Evolutionary conservation across 2,797 vertebrate species (phyloP).

Genomic region (Enteromius afrohamiltoni): DNA sequence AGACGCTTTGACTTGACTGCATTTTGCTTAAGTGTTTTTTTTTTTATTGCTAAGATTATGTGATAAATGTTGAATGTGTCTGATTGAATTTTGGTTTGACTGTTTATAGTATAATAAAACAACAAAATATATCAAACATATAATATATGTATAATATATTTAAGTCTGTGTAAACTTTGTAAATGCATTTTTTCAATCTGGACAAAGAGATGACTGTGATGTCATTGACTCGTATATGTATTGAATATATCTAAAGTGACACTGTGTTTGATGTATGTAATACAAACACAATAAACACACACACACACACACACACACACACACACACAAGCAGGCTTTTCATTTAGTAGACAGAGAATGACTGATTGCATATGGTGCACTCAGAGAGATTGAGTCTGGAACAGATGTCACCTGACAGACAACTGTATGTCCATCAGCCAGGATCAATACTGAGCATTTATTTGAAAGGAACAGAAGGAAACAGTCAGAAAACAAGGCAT

Average conservation of each 20-base stretch:
- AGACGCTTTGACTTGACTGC: too few relatives aligned
- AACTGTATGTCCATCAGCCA: conserved; percentile 29
- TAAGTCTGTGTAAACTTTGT: neutral
- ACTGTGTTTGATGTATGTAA: conserved; percentile 27
- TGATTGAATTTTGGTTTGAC: too few relatives aligned
- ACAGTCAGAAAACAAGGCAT: conserved; percentile 19
- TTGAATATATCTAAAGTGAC: conserved; percentile 29
- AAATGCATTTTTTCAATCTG: neutral
- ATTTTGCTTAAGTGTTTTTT: too few relatives aligned
- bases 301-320: conserved; percentile 36
- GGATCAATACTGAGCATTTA: conserved; percentile 45
- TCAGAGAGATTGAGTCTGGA: conserved; percentile 41
- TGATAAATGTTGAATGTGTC: too few relatives aligned
- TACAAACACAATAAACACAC: conserved; percentile 33
- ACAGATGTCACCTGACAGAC: conserved; percentile 37
- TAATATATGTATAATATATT: neutral
- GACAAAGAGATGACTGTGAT: neutral
- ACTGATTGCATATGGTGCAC: conserved; percentile 39
- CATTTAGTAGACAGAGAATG: conserved; percentile 25
- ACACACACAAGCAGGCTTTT: conserved; percentile 27
- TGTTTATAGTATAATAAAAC: neutral
- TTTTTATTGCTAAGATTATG: too few relatives aligned
- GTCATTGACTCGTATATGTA: conserved; percentile 17
- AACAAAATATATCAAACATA: neutral
- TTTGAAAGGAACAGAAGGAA: conserved; percentile 21